Base-by-base conservation (phyloP, 1,140 invertebrate species). In the Orius insidiosus region DNA sequence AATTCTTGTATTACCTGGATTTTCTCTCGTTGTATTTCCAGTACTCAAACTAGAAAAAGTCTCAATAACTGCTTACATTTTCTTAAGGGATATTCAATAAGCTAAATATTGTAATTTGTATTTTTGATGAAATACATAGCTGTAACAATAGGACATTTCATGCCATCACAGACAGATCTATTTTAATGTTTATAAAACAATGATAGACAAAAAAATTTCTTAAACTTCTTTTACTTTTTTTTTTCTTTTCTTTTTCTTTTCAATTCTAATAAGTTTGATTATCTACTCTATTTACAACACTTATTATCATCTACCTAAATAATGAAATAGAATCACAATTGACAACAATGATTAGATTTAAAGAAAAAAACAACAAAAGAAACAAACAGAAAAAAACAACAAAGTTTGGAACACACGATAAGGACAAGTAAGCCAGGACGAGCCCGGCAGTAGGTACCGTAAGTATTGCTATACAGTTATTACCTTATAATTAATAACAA, bases 131-230 rank as follows among this genome's bases (percentile, higher is more conserved):
- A 44, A 44, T 44, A 44, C 42, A 44, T 24, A 44, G 34, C 45
- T 36, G 24, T 46, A 46, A 46, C 45, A 38, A 46, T 46, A 37
- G 45, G 45, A 46, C 45, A 46, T 46, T 46, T 46, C 45, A 46
- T 46, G 45, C 34, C 45, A 46, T 46, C 45, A 46, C 45, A 46
- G 45, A 46, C 45, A 46, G 45, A 37, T 46, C 45, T 46, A 46
- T 46, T 37, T 33, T 38, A 18, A 46, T 37, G 14, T 24, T 24
- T 24, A 24, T 24, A 24, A 24, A 24, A 24, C 24, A 24, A 24
- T 24, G 24, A 24, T 24, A 24, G 24, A 24, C 24, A 24, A 24
- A 24, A 24, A 24, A 24, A 24, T 24, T 24, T n/a, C n/a, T 24
- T 24, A 24, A 24, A 24, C 24, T 24, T 24, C n/a, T n/a, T n/a